Evolutionary conservation across 2,113 vertebrate species (phyloP), one percentile per base, ranked within the genome.

Genomic region (Cephalopterus ornatus): DNA sequence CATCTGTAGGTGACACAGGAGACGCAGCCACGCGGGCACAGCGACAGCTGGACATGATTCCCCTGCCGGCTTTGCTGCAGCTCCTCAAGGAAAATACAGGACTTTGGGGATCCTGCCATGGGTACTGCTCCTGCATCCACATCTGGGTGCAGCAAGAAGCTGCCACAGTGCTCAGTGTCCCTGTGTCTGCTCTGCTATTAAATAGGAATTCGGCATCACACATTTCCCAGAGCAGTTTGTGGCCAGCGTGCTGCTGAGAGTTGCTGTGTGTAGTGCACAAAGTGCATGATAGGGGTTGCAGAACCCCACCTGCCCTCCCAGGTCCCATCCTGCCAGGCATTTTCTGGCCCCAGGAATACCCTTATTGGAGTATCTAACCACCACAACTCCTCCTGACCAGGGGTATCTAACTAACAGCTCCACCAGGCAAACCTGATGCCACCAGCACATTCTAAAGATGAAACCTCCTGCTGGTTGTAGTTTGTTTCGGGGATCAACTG

Each of bases 11-110:
- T 18, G 73, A 41, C 6, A 21, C 24, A 78, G 52, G 50, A 16
- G 73, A 44, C 6, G 23, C 24, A 75, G 52, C 52, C 52, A 46
- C 0, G 0, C 0, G 11, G 28, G 37, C 0, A 3, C 53, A 19
- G 3, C 1, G 0, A 21, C 7, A 37, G 28, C 24, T 8, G 8
- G 14, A 19, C 21, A 8, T 0, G 9, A 28, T 52, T 52, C 4
- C 22, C 30, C 21, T 1, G 1, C 15, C 16, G 63, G 30, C 11
- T 91, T 52, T 79, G 20, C 71, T 82, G 58, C 41, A 44, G 18
- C 46, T 73, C n/a, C n/a, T 81, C 8, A 17, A 52, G 15, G 18
- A 27, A 63, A 63, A 85, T 4, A 47, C 4, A 30, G 33, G 9
- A 68, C 49, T 15, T 21, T 63, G 46, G n/a, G 32, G 13, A 3